Base-by-base conservation (phyloP, 2,888 invertebrate species). In the Mythimna loreyi region DNA sequence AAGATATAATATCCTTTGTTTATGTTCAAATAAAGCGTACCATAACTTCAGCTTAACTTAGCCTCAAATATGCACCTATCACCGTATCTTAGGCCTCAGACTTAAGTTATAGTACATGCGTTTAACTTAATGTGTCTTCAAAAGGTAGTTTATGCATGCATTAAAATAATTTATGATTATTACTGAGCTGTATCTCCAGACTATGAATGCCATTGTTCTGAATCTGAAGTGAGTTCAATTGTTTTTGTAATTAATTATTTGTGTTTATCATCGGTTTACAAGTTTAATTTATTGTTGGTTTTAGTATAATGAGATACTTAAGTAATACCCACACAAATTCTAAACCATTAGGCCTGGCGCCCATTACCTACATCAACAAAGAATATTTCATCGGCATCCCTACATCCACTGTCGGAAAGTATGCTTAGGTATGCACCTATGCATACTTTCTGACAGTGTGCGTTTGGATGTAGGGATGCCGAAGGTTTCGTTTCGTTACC, bases 111-210 rank as follows among this genome's bases (percentile, higher is more conserved):
- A 64, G 52, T 36, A 33, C 64, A 69, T 78, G 62, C 58, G 13
- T 68, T 74, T 64, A 49, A 58, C 50, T 67, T 63, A 78, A 78
- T 63, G 70, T 70, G 62, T 70, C 63, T 75, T 79, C 63, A 75
- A 78, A 78, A 45, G 25, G 57, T 61, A 55, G 49, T 78, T 78
- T 67, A 78, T 53, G 70, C 47, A 78, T 50, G 60, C 64, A 67
- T 75, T 70, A 55, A 67, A 60, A 66, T 75, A 25, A 69, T 69
- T 66, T 77, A 78, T 62, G 59, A 53, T 78, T 63, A 74, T 77
- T 66, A 52, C 55, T 43, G 6, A 40, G 49, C 21, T 30, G 21
- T 33, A 73, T 59, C 69, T 62, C 21, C 55, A 28, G 25, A 55
- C 23, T 19, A n/a, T 66, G 40, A 40, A 60, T 33, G 40, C 23